These are phyloP conservation scores for Aphidoletes aphidimyza DNA, from an alignment of 2,888 invertebrate genomes.

Conservation along the genomic window DNA sequence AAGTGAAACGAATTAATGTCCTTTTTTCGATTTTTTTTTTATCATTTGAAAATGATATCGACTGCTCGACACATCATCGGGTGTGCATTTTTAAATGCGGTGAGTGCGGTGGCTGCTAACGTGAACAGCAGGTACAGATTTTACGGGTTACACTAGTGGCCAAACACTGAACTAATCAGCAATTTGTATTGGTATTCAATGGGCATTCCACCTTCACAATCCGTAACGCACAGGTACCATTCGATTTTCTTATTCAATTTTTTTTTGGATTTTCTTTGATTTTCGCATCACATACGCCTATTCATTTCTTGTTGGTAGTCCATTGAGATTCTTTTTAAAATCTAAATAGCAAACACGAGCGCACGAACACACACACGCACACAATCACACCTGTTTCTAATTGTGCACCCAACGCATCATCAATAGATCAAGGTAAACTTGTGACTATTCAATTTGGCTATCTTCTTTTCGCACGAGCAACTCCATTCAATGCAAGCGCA, in stretches of 20 bases:
- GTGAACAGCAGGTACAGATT: background rate
- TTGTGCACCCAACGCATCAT: background rate
- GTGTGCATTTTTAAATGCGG: no score
- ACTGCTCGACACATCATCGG: no score
- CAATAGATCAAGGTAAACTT: constrained; percentile 15
- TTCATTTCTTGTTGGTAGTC: constrained; percentile 34
- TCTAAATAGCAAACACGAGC: constrained; percentile 12
- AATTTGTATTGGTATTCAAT: background rate
- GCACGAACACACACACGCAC: background rate
- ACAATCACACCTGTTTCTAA: constrained; percentile 52
- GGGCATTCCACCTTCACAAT: constrained; percentile 25
- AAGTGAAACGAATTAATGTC: background rate
- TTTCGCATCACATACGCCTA: constrained; percentile 43
- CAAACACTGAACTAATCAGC: background rate
- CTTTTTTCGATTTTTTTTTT: background rate
- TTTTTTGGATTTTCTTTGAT: no score
- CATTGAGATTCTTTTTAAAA: background rate
- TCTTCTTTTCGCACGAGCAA: constrained; percentile 39
- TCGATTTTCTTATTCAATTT: background rate
- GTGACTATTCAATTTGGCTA: constrained; percentile 50
- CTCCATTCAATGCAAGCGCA: background rate
- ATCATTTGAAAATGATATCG: no score
- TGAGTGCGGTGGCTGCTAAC: background rate
- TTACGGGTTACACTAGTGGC: background rate
- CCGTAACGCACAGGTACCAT: constrained; percentile 36